Conservation (phyloP, 1,140 invertebrate species). For the Achatina immaculata region DNA sequence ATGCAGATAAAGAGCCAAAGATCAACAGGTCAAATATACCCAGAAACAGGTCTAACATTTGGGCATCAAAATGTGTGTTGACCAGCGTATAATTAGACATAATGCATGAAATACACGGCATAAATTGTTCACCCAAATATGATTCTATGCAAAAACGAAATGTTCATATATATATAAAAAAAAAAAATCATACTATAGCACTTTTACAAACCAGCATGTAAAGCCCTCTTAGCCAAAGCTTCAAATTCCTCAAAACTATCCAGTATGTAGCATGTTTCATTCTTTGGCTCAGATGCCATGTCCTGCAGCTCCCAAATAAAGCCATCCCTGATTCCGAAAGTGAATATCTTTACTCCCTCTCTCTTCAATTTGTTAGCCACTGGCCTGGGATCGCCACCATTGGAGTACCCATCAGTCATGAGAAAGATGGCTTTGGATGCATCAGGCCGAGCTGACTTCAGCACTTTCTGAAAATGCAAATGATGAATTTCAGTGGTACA, state of each 20-base stretch:
- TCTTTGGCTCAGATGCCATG: slow-evolving; percentile 78
- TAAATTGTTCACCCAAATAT: too few relatives aligned
- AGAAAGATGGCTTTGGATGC: slow-evolving; percentile 78
- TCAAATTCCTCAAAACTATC: slow-evolving; percentile 83
- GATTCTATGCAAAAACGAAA: too few relatives aligned
- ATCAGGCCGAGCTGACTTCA: slow-evolving; percentile 73
- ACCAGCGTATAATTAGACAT: too few relatives aligned
- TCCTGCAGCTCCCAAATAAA: slow-evolving; percentile 78
- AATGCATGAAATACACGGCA: too few relatives aligned
- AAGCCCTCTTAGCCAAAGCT: slow-evolving; percentile 78
- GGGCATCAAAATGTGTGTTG: too few relatives aligned
- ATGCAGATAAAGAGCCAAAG: too few relatives aligned
- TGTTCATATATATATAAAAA: too few relatives aligned
- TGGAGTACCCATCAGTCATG: slow-evolving; percentile 82
- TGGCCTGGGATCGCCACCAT: slow-evolving; percentile 79
- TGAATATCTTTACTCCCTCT: slow-evolving; percentile 76
- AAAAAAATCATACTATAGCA: too few relatives aligned
- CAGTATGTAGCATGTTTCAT: slow-evolving; percentile 79
- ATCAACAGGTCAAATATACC: too few relatives aligned
- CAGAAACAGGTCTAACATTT: too few relatives aligned
- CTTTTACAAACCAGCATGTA: slow-evolving; percentile 79
- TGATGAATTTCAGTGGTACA: neutral
- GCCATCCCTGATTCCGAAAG: slow-evolving; percentile 80
- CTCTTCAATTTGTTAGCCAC: slow-evolving; percentile 74
- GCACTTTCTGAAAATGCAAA: slow-evolving; percentile 73